These are phyloP conservation scores for Drosophila erecta DNA, from an alignment of 1,140 invertebrate genomes.

Conservation along the genomic window DNA sequence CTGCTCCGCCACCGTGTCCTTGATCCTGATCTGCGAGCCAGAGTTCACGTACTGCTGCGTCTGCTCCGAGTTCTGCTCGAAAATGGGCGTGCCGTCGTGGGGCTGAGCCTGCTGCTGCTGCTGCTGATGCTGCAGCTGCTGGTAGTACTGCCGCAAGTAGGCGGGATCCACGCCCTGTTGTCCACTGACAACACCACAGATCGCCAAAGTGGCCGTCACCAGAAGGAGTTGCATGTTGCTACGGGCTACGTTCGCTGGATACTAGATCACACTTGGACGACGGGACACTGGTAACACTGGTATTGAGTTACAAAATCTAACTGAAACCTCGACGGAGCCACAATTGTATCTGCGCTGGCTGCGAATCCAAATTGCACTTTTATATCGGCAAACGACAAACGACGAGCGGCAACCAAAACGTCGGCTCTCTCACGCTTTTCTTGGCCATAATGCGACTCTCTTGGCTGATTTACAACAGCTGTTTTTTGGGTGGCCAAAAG, in stretches of 20 bases:
- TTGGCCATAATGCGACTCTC: slow-evolving; percentile 42
- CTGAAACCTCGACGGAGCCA: slow-evolving; percentile 61
- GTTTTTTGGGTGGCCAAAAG: slow-evolving; percentile 36
- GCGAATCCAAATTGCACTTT: slow-evolving; percentile 76
- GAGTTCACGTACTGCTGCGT: slow-evolving; percentile 76
- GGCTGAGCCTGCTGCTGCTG: slow-evolving; percentile 61
- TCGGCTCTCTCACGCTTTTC: slow-evolving; percentile 24
- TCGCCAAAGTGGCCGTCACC: slow-evolving; percentile 69
- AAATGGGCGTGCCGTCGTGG: slow-evolving; percentile 77
- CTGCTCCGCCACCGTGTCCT: slow-evolving; percentile 81
- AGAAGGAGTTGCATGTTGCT: slow-evolving; percentile 66
- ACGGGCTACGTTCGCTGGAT: slow-evolving; percentile 10
- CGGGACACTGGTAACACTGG: slow-evolving; percentile 19
- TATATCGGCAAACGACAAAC: slow-evolving; percentile 59
- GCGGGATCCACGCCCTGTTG: slow-evolving; percentile 78
- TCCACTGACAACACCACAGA: slow-evolving; percentile 60
- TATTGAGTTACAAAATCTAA: slow-evolving; percentile 5
- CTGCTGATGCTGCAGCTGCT: slow-evolving; percentile 74
- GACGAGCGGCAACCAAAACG: slow-evolving; percentile 21
- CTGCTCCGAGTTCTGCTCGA: slow-evolving; percentile 82
- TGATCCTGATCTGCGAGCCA: slow-evolving; percentile 75
- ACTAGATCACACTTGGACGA: slow-evolving; percentile 27
- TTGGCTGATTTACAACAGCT: slow-evolving; percentile 80
- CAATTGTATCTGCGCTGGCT: slow-evolving; percentile 72
- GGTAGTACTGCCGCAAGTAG: slow-evolving; percentile 82